phyloP scores from a whole-genome alignment of 2,888 invertebrate species.

The Heliconius sara region DNA sequence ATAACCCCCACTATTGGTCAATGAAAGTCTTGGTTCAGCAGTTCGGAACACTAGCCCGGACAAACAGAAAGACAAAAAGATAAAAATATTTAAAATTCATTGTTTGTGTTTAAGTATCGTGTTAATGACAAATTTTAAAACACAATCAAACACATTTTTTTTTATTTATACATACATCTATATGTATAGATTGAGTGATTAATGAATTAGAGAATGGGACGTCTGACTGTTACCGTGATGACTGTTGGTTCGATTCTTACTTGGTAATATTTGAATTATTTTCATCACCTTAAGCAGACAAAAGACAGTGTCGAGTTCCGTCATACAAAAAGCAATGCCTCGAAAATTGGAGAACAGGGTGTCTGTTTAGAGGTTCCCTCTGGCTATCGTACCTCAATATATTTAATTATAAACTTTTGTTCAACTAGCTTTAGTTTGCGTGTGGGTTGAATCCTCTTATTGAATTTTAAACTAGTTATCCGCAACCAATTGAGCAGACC shows the following conservation, averaged over 20 bases:
- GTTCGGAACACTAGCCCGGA: too few species aligned
- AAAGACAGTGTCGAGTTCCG: background rate
- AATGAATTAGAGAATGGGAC: too few species aligned
- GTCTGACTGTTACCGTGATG: too few species aligned
- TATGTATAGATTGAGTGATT: too few species aligned
- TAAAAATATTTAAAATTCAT: too few species aligned
- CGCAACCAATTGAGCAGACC: background rate
- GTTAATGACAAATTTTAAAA: too few species aligned
- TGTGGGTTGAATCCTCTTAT: background rate
- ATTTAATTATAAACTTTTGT: too few species aligned
- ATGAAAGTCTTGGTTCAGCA: too few species aligned
- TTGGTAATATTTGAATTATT: background rate
- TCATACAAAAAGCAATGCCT: background rate
- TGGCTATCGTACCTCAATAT: background rate
- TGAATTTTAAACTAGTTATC: slow-evolving; percentile 3
- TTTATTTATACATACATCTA: too few species aligned
- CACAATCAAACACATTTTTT: too few species aligned
- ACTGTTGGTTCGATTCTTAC: background rate
- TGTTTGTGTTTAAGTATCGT: too few species aligned
- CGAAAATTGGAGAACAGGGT: background rate
- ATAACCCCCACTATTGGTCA: too few species aligned
- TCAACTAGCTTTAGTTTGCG: background rate
- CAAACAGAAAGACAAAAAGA: background rate
- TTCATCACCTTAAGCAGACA: background rate
- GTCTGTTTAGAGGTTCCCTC: background rate